A percentile compares a stretch with the other conserved stretches of the same genome.
Evolutionary conservation across 2,888 invertebrate species (phyloP).

Genomic region (Octodonta nipae): DNA sequence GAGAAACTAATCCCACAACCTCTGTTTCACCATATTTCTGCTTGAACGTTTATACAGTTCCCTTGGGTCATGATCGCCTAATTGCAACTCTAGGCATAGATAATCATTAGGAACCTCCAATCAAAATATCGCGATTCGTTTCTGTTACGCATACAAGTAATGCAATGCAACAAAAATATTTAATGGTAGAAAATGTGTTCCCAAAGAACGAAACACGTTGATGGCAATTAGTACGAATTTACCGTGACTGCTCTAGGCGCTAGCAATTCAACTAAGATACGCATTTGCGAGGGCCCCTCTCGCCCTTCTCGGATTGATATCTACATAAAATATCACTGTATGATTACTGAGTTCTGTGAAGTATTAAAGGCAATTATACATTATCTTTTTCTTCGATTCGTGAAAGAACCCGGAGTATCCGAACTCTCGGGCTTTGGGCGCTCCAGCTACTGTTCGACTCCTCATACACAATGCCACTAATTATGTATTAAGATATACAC

Average conservation of each 20-base stretch:
- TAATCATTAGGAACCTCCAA: slow-evolving; percentile 3
- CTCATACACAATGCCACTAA: no score
- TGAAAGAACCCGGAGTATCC: no score
- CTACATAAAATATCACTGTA: slow-evolving; percentile 30
- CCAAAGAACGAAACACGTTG: slow-evolving; percentile 15
- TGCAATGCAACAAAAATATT: slow-evolving; percentile 10
- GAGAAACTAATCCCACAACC: no score
- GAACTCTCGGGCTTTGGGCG: slow-evolving; percentile 10
- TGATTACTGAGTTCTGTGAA: slow-evolving; percentile 28
- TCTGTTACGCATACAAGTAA: slow-evolving; percentile 7
- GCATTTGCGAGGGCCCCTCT: slow-evolving; percentile 12
- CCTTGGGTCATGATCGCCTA: no score
- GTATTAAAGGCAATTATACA: slow-evolving; percentile 29
- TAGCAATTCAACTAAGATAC: slow-evolving; percentile 20
- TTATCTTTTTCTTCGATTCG: slow-evolving; percentile 20
- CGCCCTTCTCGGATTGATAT: slow-evolving; percentile 25
- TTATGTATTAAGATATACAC: slow-evolving; percentile 24
- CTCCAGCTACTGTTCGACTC: slow-evolving; percentile 23
- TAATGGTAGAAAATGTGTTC: slow-evolving; percentile 15
- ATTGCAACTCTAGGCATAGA: no score
- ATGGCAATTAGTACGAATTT: slow-evolving; percentile 15
- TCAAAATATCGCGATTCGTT: slow-evolving; percentile 9
- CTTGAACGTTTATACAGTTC: no score
- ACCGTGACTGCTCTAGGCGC: slow-evolving; percentile 27
- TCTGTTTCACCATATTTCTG: no score